Conservation (phyloP, 2,113 vertebrate species). For the Synchiropus splendidus region DNA sequence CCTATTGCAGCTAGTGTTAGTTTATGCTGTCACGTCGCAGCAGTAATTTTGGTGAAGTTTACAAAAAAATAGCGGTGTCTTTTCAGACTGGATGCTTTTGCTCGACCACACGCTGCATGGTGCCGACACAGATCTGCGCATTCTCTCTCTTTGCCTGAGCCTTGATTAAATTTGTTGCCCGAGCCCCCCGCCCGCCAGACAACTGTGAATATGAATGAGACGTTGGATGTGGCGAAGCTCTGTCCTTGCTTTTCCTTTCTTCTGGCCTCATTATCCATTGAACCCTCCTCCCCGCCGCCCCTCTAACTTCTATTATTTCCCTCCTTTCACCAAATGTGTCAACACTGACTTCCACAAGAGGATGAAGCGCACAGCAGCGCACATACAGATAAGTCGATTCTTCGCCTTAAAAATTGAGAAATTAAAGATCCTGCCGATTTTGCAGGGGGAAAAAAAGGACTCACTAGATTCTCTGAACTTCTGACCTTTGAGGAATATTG, state of each 20-base stretch:
- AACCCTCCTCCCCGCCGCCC: constrained; percentile 6
- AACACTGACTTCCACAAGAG: constrained; percentile 3
- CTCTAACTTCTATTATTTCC: constrained; percentile 27
- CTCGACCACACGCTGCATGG: too few relatives aligned
- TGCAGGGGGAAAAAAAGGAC: too few relatives aligned
- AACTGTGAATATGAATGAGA: constrained; percentile 55
- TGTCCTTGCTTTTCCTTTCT: constrained; percentile 43
- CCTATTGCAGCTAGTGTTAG: too few relatives aligned
- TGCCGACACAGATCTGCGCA: too few relatives aligned
- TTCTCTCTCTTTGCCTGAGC: constrained; percentile 13
- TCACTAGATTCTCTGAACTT: too few relatives aligned
- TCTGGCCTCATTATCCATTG: constrained; percentile 39
- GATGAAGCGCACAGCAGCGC: constrained; percentile 5
- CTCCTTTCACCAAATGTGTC: constrained; percentile 9
- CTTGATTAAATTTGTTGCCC: constrained; percentile 54
- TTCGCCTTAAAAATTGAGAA: too few relatives aligned
- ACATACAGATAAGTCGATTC: constrained; percentile 12
- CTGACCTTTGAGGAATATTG: too few relatives aligned
- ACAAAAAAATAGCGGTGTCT: too few relatives aligned
- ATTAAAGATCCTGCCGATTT: too few relatives aligned
- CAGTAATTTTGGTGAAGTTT: too few relatives aligned
- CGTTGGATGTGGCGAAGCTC: constrained; percentile 34
- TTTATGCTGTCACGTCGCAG: too few relatives aligned
- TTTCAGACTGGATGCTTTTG: too few relatives aligned
- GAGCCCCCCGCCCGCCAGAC: constrained; percentile 32